Evolutionary conservation across 2,888 invertebrate species (phyloP).

Genomic region (Acrocyrtus sp.): DNA sequence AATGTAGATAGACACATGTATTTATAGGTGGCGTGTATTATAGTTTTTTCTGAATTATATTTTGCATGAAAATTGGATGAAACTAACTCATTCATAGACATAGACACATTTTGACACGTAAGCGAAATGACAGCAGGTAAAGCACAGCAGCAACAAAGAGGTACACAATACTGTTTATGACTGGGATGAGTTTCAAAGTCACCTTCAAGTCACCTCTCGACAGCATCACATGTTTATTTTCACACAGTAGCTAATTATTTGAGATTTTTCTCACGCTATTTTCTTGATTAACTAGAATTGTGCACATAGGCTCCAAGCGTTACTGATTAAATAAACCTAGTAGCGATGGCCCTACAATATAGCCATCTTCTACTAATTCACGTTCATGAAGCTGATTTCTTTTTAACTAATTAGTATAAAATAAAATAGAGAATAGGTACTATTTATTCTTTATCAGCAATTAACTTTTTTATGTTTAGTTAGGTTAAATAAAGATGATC

Average conservation of each 20-base stretch:
- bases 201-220: neutral
- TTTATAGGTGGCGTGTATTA: no score
- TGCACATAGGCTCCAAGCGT: neutral
- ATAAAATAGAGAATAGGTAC: neutral
- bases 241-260: conserved; percentile 13
- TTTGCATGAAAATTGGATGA: no score
- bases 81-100: no score
- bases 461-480: no score
- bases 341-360: neutral
- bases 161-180: no score
- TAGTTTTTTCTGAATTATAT: no score
- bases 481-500: no score
- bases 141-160: neutral
- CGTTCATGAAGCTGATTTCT: neutral
- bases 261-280: conserved; percentile 9
- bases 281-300: neutral
- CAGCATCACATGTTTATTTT: neutral
- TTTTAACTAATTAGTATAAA: neutral
- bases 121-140: no score
- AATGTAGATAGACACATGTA: no score
- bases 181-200: no score
- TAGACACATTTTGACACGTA: no score
- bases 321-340: neutral
- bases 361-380: neutral
- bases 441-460: conserved; percentile 27